A percentile compares a stretch with the other conserved stretches of the same genome.
These are phyloP conservation scores for Crioceris asparagi DNA, from an alignment of 2,888 invertebrate genomes.

Conservation along the genomic window DNA sequence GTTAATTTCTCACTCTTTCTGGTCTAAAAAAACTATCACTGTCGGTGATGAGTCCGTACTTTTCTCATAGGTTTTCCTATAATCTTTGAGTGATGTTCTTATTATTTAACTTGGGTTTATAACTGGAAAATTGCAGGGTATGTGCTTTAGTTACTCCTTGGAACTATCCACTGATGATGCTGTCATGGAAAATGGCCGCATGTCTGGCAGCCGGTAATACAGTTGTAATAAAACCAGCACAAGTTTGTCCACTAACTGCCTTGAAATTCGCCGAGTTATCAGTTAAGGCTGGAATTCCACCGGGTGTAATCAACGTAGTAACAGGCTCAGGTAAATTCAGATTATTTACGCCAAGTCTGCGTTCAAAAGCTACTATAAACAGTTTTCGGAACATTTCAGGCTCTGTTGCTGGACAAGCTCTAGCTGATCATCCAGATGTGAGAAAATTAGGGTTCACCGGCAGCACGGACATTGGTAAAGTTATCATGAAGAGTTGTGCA, in stretches of 20 bases:
- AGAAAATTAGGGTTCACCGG: slow-evolving; percentile 95
- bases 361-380: background rate
- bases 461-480: slow-evolving; percentile 84
- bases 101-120: no score
- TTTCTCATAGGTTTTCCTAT: no score
- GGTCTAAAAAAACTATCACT: background rate
- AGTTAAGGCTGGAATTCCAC: slow-evolving; percentile 83
- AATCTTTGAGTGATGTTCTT: no score
- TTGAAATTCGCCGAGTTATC: slow-evolving; percentile 90
- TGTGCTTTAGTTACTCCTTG: slow-evolving; percentile 91
- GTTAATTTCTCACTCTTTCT: no score
- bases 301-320: slow-evolving; percentile 88
- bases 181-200: slow-evolving; percentile 98
- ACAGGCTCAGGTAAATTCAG: slow-evolving; percentile 68
- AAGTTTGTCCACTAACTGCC: slow-evolving; percentile 84
- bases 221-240: slow-evolving; percentile 91
- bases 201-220: slow-evolving; percentile 95
- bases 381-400: no score
- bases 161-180: slow-evolving; percentile 99
- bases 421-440: slow-evolving; percentile 75
- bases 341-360: no score
- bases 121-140: slow-evolving; percentile 59
- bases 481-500: slow-evolving; percentile 86
- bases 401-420: slow-evolving; percentile 69
- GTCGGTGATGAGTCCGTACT: no score